These are phyloP conservation scores for Bombus confusus DNA, from an alignment of 1,140 invertebrate genomes.

Conservation along the genomic window DNA sequence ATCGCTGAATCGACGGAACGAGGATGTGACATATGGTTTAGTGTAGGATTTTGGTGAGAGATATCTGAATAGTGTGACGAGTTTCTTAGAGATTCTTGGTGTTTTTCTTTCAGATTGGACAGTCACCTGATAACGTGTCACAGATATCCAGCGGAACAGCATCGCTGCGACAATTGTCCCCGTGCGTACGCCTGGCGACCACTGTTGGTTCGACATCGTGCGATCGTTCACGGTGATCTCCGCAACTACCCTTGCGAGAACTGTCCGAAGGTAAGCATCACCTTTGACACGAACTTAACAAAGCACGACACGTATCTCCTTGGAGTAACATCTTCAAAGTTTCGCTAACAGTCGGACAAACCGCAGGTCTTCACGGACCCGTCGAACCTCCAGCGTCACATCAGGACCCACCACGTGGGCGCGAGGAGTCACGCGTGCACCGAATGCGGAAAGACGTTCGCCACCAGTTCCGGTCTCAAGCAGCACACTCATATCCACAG, in stretches of 20 bases:
- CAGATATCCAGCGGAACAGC: constrained; percentile 89
- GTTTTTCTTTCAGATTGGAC: constrained; percentile 87
- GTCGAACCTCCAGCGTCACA: constrained; percentile 97
- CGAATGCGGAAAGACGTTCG: constrained; percentile 99
- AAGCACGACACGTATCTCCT: constrained; percentile 42
- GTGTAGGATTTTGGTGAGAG: not conserved
- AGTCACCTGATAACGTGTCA: constrained; percentile 90
- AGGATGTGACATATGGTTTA: not conserved
- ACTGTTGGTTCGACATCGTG: constrained; percentile 91
- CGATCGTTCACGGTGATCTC: constrained; percentile 89
- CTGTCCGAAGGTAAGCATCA: constrained; percentile 90
- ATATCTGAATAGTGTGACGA: no score
- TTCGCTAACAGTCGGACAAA: constrained; percentile 77
- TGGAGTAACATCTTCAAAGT: constrained; percentile 69
- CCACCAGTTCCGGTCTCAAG: constrained; percentile 97
- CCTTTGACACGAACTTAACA: not conserved
- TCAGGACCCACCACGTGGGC: constrained; percentile 95
- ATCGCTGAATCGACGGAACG: no score
- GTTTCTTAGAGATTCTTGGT: not conserved
- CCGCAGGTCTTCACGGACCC: constrained; percentile 95
- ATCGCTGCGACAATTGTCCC: constrained; percentile 92
- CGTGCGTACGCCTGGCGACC: constrained; percentile 92
- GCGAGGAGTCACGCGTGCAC: constrained; percentile 97
- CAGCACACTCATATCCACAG: constrained; percentile 99
- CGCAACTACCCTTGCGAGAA: constrained; percentile 96